Evolutionary conservation across 1,140 invertebrate genomes (phyloP).

Genomic region (Mizuhopecten yessoensis): DNA sequence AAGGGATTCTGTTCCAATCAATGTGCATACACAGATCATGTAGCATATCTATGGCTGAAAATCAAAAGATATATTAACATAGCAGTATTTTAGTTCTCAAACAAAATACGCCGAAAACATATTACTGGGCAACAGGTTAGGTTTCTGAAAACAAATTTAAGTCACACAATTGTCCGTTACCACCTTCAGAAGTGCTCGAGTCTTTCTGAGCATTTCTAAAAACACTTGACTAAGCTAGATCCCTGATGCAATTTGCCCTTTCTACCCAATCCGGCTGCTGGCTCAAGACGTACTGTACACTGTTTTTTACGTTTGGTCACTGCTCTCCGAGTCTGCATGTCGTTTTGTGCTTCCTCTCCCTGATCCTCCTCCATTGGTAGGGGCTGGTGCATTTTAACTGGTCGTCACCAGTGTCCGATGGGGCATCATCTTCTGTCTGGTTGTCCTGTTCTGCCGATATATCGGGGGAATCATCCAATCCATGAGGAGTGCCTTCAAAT

Average conservation of each 20-base stretch:
- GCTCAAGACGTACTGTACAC: background rate
- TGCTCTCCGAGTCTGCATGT: no score
- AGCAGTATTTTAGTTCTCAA: no score
- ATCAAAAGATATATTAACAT: no score
- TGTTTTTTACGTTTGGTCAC: background rate
- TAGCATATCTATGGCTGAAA: no score
- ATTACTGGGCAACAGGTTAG: no score
- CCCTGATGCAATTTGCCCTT: background rate
- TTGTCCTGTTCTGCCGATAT: background rate
- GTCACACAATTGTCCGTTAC: background rate
- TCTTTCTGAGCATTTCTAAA: background rate
- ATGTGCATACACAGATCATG: no score
- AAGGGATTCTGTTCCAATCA: no score
- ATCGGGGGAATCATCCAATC: background rate
- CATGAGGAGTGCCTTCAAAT: background rate
- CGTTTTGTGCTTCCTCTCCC: no score
- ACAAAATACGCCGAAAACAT: no score
- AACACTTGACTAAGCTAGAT: background rate
- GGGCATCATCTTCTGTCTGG: background rate
- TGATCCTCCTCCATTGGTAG: background rate
- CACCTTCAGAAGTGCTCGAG: background rate
- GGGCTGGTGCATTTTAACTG: background rate
- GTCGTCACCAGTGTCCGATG: background rate
- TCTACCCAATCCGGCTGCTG: background rate
- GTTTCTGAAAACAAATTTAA: no score